Conservation (phyloP, 2,888 invertebrate genomes). For the Cecidostiba fungosa region DNA sequence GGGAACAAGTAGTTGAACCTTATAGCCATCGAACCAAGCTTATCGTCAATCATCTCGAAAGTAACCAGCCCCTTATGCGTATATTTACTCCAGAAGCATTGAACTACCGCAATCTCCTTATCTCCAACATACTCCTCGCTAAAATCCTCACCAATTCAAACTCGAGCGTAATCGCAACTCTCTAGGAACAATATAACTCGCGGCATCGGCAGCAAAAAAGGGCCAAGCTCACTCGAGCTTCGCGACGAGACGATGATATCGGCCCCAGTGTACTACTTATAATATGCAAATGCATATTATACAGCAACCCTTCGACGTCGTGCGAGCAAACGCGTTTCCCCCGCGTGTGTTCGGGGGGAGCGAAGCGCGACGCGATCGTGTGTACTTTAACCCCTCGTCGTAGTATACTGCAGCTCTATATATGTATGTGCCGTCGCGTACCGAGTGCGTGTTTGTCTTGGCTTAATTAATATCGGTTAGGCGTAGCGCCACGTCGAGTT, state of each 20-base stretch:
- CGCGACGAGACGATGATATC: slow-evolving; percentile 73
- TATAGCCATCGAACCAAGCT: too few species aligned
- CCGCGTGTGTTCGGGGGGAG: neutral
- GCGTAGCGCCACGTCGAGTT: neutral
- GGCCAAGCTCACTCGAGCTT: neutral
- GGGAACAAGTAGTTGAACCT: too few species aligned
- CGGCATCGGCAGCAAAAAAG: neutral
- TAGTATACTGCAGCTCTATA: neutral
- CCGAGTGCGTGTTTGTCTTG: slow-evolving; percentile 67
- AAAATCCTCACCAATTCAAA: neutral
- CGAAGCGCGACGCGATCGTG: slow-evolving; percentile 33
- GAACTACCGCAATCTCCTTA: neutral
- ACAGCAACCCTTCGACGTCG: slow-evolving; percentile 64
- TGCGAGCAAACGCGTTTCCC: slow-evolving; percentile 24
- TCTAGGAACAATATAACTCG: neutral
- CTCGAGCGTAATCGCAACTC: neutral
- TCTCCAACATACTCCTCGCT: neutral
- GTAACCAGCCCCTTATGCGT: too few species aligned
- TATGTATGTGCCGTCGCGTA: slow-evolving; percentile 33
- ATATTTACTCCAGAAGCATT: neutral
- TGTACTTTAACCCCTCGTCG: slow-evolving; percentile 50
- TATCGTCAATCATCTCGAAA: too few species aligned
- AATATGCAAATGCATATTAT: slow-evolving; percentile 77
- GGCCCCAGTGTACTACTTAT: slow-evolving; percentile 78
- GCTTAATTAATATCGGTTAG: slow-evolving; percentile 73